Conservation (phyloP, 2,113 vertebrate genomes). For the Bolborhynchus lineola region DNA sequence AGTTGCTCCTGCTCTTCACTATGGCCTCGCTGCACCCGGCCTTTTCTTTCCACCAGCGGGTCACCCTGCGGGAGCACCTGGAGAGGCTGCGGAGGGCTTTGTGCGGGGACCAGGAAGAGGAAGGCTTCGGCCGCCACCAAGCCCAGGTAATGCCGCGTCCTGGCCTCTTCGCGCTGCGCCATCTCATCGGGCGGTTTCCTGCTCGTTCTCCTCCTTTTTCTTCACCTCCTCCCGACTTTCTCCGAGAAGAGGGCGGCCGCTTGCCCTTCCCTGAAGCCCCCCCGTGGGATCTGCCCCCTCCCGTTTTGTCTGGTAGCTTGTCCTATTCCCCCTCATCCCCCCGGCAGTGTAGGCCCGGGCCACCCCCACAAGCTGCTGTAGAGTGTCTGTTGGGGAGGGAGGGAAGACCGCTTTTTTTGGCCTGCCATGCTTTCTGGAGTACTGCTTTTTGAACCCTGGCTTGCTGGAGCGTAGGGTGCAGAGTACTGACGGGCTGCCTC, state of each 20-base stretch:
- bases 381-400: not conserved
- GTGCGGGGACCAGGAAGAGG: constrained; percentile 58
- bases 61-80: constrained; percentile 84
- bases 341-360: not conserved
- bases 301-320: not conserved
- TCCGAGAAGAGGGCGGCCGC: not conserved
- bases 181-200: not conserved
- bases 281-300: not conserved
- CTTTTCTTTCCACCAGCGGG: constrained; percentile 94
- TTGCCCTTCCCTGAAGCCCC: not conserved
- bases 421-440: not conserved
- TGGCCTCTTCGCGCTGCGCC: not conserved
- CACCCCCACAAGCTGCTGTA: not conserved
- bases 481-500: not conserved
- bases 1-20: constrained; percentile 91
- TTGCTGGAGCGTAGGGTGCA: not conserved
- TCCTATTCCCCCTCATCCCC: not conserved
- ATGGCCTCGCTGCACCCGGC: constrained; percentile 96
- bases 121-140: constrained; percentile 33
- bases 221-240: not conserved
- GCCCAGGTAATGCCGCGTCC: constrained; percentile 57
- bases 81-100: constrained; percentile 80
- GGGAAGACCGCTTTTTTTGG: not conserved
- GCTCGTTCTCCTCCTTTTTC: not conserved
- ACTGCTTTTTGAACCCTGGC: not conserved